A percentile compares a stretch with the other conserved stretches of the same genome.
phyloP scores from a whole-genome alignment of 2,113 vertebrate species.

The Crotalus horridus region DNA sequence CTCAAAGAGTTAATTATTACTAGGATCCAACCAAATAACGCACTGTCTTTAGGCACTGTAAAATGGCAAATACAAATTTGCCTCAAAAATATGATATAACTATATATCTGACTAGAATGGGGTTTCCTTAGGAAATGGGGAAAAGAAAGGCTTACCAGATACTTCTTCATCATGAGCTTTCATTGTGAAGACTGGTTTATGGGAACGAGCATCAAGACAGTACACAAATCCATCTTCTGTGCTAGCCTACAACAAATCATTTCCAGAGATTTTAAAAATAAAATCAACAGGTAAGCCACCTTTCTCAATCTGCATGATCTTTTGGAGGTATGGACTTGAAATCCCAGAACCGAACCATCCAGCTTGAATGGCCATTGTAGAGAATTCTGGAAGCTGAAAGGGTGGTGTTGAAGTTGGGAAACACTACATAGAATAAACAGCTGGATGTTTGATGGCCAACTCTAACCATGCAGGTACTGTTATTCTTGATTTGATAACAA shows the following conservation, averaged over 20 bases:
- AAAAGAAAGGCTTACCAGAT: conserved; percentile 74
- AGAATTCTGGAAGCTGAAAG: neutral
- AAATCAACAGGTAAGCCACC: neutral
- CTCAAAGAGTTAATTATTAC: neutral
- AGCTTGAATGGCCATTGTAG: neutral
- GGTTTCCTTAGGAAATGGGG: neutral
- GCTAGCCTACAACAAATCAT: conserved; percentile 78
- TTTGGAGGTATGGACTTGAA: neutral
- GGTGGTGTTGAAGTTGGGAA: neutral
- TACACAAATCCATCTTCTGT: conserved; percentile 98
- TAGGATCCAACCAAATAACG: neutral
- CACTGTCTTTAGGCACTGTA: neutral
- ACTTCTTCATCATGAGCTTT: conserved; percentile 91
- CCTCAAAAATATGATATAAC: neutral
- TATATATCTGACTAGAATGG: neutral
- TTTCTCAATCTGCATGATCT: neutral
- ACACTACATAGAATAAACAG: neutral
- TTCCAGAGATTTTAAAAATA: neutral
- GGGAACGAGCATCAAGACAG: conserved; percentile 90
- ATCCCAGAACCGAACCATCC: neutral
- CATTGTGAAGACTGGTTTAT: conserved; percentile 92
- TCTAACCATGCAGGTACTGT: too few species aligned
- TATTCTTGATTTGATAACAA: neutral
- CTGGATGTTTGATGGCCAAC: neutral
- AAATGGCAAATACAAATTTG: neutral